These are phyloP conservation scores for Dysidea cf. avara DNA, from an alignment of 37 sponge, comb jelly and placozoan genomes.

Conservation along the genomic window DNA sequence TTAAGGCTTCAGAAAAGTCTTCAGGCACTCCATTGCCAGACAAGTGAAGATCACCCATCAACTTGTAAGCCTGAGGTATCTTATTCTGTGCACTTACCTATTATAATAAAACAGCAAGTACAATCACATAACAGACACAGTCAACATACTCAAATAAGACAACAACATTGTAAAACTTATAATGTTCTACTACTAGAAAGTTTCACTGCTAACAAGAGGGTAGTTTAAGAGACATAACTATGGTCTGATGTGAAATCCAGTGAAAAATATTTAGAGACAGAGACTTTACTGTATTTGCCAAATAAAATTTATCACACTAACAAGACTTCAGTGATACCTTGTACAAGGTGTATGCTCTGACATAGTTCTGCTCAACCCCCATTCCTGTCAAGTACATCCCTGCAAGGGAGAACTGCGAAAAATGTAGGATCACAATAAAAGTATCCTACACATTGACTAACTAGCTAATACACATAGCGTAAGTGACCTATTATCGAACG, in stretches of 20 bases:
- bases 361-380: constrained; percentile 76
- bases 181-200: too few relatives aligned
- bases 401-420: constrained; percentile 65
- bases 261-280: too few relatives aligned
- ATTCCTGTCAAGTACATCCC: constrained; percentile 72
- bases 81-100: constrained; percentile 77
- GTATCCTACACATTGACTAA: not conserved
- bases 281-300: too few relatives aligned
- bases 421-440: not conserved
- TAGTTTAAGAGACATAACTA: too few relatives aligned
- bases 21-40: constrained; percentile 65
- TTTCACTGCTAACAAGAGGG: too few relatives aligned
- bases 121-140: not conserved
- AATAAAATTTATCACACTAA: too few relatives aligned
- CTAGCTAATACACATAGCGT: too few relatives aligned
- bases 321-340: too few relatives aligned
- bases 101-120: not conserved
- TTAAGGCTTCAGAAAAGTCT: constrained; percentile 57
- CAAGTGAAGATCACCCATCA: constrained; percentile 66
- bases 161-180: not conserved
- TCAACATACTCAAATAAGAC: not conserved
- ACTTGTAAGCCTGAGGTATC: constrained; percentile 66
- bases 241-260: too few relatives aligned
- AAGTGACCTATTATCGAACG: too few relatives aligned
- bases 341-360: constrained; percentile 63